Base-by-base conservation (phyloP, 2,888 invertebrate species). In the Chironomus riparius region DNA sequence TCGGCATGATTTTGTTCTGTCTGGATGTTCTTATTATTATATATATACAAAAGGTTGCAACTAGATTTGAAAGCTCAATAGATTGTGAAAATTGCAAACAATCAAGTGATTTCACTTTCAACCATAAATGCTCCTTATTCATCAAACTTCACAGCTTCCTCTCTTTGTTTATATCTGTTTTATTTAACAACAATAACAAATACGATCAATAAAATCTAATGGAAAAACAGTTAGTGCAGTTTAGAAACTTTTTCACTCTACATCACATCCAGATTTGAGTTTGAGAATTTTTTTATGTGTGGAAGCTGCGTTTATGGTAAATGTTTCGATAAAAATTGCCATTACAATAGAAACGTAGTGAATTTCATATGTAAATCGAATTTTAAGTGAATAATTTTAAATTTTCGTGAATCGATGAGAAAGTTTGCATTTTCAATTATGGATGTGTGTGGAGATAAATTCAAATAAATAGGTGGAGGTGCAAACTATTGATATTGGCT, bases 201-300 rank as follows among this genome's bases (percentile, higher is more conserved):
- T 21, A 50, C 48, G 48, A 50, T 50, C 70, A 70, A 71, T 71
- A 71, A 71, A 71, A 71, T 71, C 71, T 61, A 71, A 71, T 71
- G 71, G 70, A 56, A 56, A 28, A 71, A 71, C 69, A 69, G 65
- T 56, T 56, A 15, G 18, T 18, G 18, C 56, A n/a, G 65, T 65
- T 21, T 24, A 65, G 24, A 21, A 38, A 38, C 38, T 38, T 65
- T 65, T 10, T 65, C 65, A 1, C 22, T 24, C 12, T 12, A 70
- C 50, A 22, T 70, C 70, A 70, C n/a, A 70, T 70, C 48, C 70
- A 70, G 47, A 61, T 71, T 61, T 65, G 62, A 7, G 62, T 62
- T 50, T 24, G 62, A 62, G 21, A 24, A 62, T 24, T 3, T 15
- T 13, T 65, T 13, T 65, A 4, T 24, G 38, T 38, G 38, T 38